These are phyloP conservation scores for Dicycla oo DNA, from an alignment of 2,888 invertebrate species.

Conservation along the genomic window DNA sequence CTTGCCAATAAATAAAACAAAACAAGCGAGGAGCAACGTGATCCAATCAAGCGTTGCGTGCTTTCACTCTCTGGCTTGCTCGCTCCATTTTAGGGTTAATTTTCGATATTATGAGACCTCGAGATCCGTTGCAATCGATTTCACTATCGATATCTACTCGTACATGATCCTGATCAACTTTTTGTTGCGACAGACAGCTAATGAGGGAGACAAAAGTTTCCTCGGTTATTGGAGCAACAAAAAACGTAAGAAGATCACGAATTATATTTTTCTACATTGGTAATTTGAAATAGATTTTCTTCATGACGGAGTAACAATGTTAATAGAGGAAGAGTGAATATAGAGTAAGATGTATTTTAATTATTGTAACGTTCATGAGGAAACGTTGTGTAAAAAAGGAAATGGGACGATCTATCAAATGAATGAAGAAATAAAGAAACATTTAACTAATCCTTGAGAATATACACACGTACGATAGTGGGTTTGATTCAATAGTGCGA, in stretches of 20 bases:
- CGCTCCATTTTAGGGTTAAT: conserved; percentile 71
- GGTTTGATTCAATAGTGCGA: conserved; percentile 20
- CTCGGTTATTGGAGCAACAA: conserved; percentile 19
- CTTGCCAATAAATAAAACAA: conserved; percentile 78
- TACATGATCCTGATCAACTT: conserved; percentile 38
- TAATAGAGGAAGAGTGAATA: conserved; percentile 35
- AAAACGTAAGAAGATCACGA: conserved; percentile 19
- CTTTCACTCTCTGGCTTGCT: conserved; percentile 83
- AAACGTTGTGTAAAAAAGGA: conserved; percentile 36
- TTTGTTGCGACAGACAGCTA: conserved; percentile 26
- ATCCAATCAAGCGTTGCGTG: conserved; percentile 81
- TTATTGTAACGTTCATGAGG: conserved; percentile 34
- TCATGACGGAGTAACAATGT: conserved; percentile 23
- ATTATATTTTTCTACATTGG: conserved; percentile 15
- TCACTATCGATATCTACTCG: conserved; percentile 62
- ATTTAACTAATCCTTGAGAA: conserved; percentile 35
- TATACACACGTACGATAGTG: conserved; percentile 11
- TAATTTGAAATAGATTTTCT: conserved; percentile 42
- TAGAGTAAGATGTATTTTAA: conserved; percentile 31
- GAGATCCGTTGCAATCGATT: conserved; percentile 57
- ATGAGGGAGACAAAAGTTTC: conserved; percentile 24
- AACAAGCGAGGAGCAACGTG: conserved; percentile 75
- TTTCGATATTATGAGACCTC: conserved; percentile 65
- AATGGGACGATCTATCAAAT: conserved; percentile 23
- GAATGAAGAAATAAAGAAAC: conserved; percentile 26